These are phyloP conservation scores for Ranitomeya imitator DNA, from an alignment of 2,113 vertebrate species.

Conservation along the genomic window DNA sequence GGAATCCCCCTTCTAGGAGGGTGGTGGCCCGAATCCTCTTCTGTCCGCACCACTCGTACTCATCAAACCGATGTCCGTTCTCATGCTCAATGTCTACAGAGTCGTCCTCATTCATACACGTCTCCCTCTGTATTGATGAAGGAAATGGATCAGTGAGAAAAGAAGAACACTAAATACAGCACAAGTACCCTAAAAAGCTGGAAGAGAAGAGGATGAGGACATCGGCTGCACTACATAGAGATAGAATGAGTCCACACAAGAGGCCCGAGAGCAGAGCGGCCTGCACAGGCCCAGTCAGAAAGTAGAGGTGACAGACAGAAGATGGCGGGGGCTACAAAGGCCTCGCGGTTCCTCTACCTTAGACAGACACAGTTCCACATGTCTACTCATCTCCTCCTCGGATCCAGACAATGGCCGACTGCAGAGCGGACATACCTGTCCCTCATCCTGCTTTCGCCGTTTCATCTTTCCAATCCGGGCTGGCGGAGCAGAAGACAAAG, in stretches of 20 bases:
- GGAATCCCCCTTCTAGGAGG: slow-evolving; percentile 94
- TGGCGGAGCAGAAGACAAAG: slow-evolving; percentile 58
- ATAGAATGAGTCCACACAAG: too few species aligned
- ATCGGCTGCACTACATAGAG: not conserved
- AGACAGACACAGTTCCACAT: slow-evolving; percentile 99
- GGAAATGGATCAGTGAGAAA: not conserved
- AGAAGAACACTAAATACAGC: not conserved
- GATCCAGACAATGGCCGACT: slow-evolving; percentile 94
- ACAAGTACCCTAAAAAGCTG: not conserved
- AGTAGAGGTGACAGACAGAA: slow-evolving; percentile 61
- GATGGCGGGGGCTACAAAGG: slow-evolving; percentile 36
- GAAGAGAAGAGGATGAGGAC: not conserved
- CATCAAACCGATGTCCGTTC: slow-evolving; percentile 93
- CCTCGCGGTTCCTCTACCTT: slow-evolving; percentile 88
- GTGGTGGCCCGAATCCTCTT: slow-evolving; percentile 97
- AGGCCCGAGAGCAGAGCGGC: not conserved
- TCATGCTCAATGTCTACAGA: slow-evolving; percentile 93
- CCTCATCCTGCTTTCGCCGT: slow-evolving; percentile 98
- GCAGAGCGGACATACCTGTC: slow-evolving; percentile 99
- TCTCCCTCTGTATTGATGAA: slow-evolving; percentile 84
- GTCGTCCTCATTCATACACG: slow-evolving; percentile 89
- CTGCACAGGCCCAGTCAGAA: not conserved
- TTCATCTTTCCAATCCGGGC: slow-evolving; percentile 99
- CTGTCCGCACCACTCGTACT: slow-evolving; percentile 98
- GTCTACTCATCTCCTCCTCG: slow-evolving; percentile 99